phyloP scores from a whole-genome alignment of 2,113 vertebrate species.

The Rissa tridactyla region DNA sequence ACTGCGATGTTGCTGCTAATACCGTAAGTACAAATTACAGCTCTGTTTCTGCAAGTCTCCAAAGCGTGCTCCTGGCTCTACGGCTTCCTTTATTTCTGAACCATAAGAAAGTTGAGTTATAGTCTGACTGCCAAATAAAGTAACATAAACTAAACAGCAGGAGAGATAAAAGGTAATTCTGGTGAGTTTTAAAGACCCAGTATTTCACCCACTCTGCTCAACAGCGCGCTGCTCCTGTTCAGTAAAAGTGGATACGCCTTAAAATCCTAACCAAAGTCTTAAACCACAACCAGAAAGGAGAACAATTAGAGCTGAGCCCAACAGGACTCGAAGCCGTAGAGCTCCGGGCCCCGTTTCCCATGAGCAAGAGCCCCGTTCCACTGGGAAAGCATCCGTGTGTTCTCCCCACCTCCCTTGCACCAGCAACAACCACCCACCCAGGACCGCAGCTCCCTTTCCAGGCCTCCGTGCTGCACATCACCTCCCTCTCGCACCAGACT shows the following conservation, averaged over 20 bases:
- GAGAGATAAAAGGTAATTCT: neutral
- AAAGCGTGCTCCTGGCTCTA: neutral
- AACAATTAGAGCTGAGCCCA: neutral
- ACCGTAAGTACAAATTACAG: neutral
- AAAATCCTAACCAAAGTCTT: neutral
- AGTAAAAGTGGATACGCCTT: rapidly evolving
- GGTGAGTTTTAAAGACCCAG: neutral
- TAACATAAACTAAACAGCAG: neutral
- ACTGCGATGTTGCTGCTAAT: neutral
- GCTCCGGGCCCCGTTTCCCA: rapidly evolving
- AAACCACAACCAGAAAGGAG: neutral
- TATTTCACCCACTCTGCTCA: neutral
- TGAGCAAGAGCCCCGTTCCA: rapidly evolving
- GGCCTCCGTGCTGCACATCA: rapidly evolving
- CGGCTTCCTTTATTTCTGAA: neutral
- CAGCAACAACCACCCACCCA: neutral
- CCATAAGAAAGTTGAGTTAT: neutral
- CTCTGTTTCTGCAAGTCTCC: neutral
- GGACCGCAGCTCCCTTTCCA: too few species aligned
- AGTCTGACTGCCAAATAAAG: neutral
- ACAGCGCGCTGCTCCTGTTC: rapidly evolving
- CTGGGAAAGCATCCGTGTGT: rapidly evolving
- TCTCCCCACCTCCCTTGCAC: neutral
- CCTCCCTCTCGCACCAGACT: rapidly evolving
- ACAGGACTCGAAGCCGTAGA: rapidly evolving